Percentiles rank a stretch among this genome's conserved stretches.
Evolutionary conservation across 2,113 vertebrate species (phyloP).

Genomic region (Poicephalus meyeri): DNA sequence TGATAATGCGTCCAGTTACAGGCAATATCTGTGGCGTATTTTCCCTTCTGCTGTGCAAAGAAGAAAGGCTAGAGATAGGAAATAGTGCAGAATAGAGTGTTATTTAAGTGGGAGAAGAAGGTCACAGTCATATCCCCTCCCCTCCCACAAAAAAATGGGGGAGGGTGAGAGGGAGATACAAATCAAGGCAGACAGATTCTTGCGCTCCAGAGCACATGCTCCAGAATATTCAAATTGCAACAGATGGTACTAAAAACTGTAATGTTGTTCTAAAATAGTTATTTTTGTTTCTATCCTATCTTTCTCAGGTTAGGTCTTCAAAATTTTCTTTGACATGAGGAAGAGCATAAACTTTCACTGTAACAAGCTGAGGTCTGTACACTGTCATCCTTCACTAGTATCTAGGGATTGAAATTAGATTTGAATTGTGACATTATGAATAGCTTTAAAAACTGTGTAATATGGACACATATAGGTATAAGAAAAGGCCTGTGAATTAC

Average conservation of each 20-base stretch:
- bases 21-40: neutral
- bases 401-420: neutral
- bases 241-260: neutral
- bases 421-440: neutral
- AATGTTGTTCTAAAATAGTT: neutral
- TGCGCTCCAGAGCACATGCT: neutral
- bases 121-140: neutral
- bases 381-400: neutral
- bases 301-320: neutral
- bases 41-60: neutral
- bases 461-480: neutral
- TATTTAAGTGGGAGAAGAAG: neutral
- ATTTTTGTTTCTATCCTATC: neutral
- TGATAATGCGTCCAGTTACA: neutral
- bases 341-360: neutral
- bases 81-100: neutral
- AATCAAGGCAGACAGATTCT: neutral
- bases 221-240: neutral
- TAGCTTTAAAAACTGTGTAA: neutral
- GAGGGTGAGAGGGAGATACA: neutral
- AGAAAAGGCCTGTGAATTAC: neutral
- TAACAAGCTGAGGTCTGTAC: neutral
- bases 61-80: neutral
- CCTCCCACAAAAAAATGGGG: neutral
- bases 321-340: neutral